Evolutionary conservation across 2,888 invertebrate genomes (phyloP), one percentile per base, ranked within the genome.

Genomic region (Drosophila borborema): DNA sequence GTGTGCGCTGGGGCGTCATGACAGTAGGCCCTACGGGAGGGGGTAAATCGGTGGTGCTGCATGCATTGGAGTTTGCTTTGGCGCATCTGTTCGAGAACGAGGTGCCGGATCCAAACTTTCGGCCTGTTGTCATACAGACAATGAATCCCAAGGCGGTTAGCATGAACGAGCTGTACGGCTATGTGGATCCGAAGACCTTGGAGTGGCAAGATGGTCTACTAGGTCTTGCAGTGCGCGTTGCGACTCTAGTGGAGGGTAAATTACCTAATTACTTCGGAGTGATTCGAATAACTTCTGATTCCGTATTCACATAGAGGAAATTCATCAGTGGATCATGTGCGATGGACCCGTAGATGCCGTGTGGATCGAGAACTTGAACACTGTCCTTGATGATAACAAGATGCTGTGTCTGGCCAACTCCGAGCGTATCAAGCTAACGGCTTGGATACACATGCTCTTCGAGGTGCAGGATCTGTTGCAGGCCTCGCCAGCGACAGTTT

Each of bases 361-460:
- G 23, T 98, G 98, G 98, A 98, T 98, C 75, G 98, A 98, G 93
- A 98, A 98, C 91, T 95, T 98, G 95, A 98, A 98, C 92, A 97
- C 98, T 0, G 98, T 98, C 0, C 94, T 98, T 8, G 98, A 98
- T 90, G 98, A 98, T 91, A 98, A 98, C 92, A 98, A 98, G 93
- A 97, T 98, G 97, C 92, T 98, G 43, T 98, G 98, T 86, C 94
- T 98, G 43, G 97, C 98, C 2, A 98, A 98, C 94, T 97, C 97
- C 0, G 98, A 97, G 93, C 94, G 97, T 71, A 98, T 98, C 74
- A 98, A 98, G 92, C 94, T 98, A 34, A 97, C 98, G 0, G 96
- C 97, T 0, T 97, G 96, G 93, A 97, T 98, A 1, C 97, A 97
- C 88, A 97, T 98, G 97, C 93, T 98, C 23, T 98, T 98, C 92